Percentiles rank a stretch among this genome's conserved stretches.
These are phyloP conservation scores for Vimba vimba DNA, from an alignment of 2,113 vertebrate species.

Conservation along the genomic window DNA sequence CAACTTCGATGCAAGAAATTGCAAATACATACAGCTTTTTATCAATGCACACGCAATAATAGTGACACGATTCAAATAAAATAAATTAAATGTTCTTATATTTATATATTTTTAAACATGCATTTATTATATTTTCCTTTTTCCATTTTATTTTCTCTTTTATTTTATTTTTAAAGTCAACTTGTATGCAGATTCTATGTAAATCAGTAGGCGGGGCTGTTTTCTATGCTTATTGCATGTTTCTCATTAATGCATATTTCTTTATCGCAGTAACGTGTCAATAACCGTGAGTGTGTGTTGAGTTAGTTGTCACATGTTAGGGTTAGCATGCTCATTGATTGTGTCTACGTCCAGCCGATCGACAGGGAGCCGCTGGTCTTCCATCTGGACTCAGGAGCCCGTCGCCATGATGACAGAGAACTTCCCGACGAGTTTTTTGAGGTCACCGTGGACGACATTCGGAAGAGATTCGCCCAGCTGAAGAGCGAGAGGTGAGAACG, in stretches of 20 bases:
- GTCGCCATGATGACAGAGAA: slow-evolving; percentile 63
- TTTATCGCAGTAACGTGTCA: too few species aligned
- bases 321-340: too few species aligned
- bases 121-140: background rate
- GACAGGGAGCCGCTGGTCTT: slow-evolving; percentile 85
- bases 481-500: slow-evolving; percentile 87
- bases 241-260: background rate
- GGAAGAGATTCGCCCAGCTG: slow-evolving; percentile 90
- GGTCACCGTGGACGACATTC: slow-evolving; percentile 91
- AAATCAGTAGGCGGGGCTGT: background rate
- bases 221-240: background rate
- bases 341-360: slow-evolving; percentile 65
- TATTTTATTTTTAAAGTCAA: background rate
- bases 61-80: background rate
- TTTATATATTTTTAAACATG: too few species aligned
- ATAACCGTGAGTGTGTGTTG: too few species aligned
- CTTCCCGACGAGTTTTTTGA: slow-evolving; percentile 95
- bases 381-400: slow-evolving; percentile 80
- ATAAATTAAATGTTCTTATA: too few species aligned
- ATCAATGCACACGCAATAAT: background rate
- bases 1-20: background rate
- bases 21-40: background rate
- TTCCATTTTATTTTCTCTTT: background rate
- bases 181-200: background rate
- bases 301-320: too few species aligned